Evolutionary conservation across 2,113 vertebrate genomes (phyloP).

Genomic region (Hippocampus guttulatus): DNA sequence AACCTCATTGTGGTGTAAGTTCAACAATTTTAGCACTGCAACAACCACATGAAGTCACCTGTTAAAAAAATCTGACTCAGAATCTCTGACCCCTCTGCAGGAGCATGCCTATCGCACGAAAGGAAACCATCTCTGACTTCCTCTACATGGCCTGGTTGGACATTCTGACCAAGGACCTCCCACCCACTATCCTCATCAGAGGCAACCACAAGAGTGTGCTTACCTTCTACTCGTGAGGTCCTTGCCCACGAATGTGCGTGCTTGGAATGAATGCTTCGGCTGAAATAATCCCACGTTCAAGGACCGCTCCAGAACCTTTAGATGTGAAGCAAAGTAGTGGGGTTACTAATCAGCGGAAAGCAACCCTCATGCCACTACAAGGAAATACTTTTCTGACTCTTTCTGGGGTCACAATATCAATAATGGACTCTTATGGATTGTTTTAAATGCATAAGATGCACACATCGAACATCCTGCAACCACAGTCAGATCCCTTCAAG

Average conservation of each 20-base stretch:
- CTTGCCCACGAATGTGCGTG: neutral
- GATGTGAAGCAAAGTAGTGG: neutral
- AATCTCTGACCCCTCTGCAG: constrained; percentile 61
- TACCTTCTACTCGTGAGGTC: constrained; percentile 92
- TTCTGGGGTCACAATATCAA: neutral
- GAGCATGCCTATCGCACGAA: constrained; percentile 95
- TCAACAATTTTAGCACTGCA: constrained; percentile 5
- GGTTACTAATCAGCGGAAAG: neutral
- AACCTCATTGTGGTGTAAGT: constrained; percentile 95
- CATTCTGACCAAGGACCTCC: constrained; percentile 88
- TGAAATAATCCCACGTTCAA: neutral
- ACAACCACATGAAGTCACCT: neutral
- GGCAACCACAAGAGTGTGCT: constrained; percentile 98
- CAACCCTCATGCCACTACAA: neutral
- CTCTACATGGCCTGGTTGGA: constrained; percentile 98
- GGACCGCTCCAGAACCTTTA: neutral
- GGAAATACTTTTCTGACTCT: constrained; percentile 5
- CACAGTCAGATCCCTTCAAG: constrained; percentile 2
- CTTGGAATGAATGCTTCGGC: neutral
- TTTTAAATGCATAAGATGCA: constrained; percentile 11
- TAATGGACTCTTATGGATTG: constrained; percentile 8
- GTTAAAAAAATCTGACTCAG: neutral
- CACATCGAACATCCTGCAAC: constrained; percentile 1
- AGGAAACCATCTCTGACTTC: constrained; percentile 86
- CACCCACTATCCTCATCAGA: constrained; percentile 87